Conservation (phyloP, 1,140 invertebrate genomes). For the Teleopsis dalmanni region DNA sequence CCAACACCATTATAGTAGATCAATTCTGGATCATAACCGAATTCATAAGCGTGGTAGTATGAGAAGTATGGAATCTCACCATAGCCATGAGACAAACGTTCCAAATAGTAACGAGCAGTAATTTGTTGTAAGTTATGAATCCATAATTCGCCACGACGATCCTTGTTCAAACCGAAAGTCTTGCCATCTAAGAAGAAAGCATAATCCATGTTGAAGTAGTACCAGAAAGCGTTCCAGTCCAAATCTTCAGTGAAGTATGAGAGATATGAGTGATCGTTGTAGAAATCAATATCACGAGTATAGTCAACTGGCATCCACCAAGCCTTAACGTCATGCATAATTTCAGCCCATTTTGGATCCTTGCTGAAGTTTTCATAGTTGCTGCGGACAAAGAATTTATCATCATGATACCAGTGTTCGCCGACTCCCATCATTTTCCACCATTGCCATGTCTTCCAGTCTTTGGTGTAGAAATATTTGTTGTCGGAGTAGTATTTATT, state of each 20-base stretch:
- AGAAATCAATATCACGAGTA: conserved; percentile 50
- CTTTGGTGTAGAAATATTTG: conserved; percentile 34
- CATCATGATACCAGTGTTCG: conserved; percentile 40
- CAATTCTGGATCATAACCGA: conserved; percentile 56
- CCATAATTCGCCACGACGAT: conserved; percentile 56
- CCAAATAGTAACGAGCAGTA: conserved; percentile 57
- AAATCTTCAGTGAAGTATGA: conserved; percentile 67
- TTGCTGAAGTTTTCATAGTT: conserved; percentile 29
- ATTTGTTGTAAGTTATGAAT: conserved; percentile 53
- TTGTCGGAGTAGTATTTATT: conserved; percentile 19
- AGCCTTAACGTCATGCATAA: conserved; percentile 32
- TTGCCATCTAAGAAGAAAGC: conserved; percentile 53
- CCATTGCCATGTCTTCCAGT: conserved; percentile 46
- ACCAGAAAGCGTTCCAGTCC: conserved; percentile 62
- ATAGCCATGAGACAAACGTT: conserved; percentile 55
- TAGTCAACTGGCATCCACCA: conserved; percentile 38
- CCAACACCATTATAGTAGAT: conserved; percentile 56
- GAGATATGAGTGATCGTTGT: conserved; percentile 52
- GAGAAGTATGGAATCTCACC: conserved; percentile 54
- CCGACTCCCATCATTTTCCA: conserved; percentile 40
- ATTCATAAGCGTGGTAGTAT: conserved; percentile 47
- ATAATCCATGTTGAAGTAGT: conserved; percentile 57
- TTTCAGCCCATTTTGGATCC: conserved; percentile 26
- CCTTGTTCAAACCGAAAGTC: conserved; percentile 46
- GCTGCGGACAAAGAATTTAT: conserved; percentile 36